These are phyloP conservation scores for Calonectris borealis DNA, from an alignment of 2,113 vertebrate genomes.

Conservation along the genomic window DNA sequence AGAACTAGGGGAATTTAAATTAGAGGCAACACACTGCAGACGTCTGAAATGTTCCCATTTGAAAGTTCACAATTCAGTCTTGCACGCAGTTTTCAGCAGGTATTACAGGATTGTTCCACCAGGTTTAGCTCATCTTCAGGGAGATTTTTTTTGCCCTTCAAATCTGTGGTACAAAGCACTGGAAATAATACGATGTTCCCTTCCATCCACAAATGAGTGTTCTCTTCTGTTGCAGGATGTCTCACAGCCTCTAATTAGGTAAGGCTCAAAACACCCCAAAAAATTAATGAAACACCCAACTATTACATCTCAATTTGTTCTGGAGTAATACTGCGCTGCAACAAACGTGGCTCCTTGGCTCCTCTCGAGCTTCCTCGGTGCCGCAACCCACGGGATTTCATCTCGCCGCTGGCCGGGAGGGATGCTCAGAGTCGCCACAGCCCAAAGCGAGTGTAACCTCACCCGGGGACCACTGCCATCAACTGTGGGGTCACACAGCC, in stretches of 20 bases:
- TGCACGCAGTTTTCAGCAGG: not conserved
- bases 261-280: not conserved
- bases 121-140: not conserved
- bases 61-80: not conserved
- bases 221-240: not conserved
- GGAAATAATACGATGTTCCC: not conserved
- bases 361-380: not conserved
- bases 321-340: rapidly evolving
- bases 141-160: not conserved
- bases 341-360: not conserved
- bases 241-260: not conserved
- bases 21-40: not conserved
- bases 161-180: not conserved
- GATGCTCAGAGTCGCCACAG: not conserved
- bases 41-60: not conserved
- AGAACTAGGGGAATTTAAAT: slow-evolving; percentile 12
- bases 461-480: rapidly evolving
- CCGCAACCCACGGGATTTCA: rapidly evolving
- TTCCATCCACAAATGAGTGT: not conserved
- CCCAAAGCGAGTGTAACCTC: not conserved
- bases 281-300: not conserved
- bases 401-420: not conserved
- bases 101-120: not conserved
- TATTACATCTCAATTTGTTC: not conserved
- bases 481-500: rapidly evolving